Percentiles rank a stretch among this genome's conserved stretches.
Evolutionary conservation across 2,888 invertebrate genomes (phyloP).

Genomic region (Terebella lapidaria): DNA sequence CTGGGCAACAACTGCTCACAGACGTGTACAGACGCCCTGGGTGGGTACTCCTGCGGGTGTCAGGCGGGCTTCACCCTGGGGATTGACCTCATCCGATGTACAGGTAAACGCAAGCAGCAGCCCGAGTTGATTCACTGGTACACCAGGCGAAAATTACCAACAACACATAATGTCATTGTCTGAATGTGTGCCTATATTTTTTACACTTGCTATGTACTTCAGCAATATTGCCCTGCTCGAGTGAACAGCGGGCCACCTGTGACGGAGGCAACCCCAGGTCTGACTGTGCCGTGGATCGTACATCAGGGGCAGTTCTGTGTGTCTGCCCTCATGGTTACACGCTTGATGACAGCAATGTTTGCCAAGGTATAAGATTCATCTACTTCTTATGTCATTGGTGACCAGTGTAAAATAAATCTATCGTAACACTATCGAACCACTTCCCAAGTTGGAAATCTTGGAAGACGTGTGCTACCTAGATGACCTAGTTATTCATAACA

Average conservation of each 20-base stretch:
- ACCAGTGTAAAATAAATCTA: no score
- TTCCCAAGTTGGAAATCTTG: no score
- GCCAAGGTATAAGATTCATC: not conserved
- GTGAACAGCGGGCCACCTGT: not conserved
- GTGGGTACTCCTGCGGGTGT: not conserved
- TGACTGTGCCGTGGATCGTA: not conserved
- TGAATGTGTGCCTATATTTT: not conserved
- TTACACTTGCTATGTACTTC: not conserved
- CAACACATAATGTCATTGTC: not conserved
- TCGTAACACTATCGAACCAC: no score
- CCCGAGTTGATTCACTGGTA: no score
- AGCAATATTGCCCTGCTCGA: not conserved
- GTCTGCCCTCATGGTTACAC: not conserved
- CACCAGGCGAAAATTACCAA: no score
- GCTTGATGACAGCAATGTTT: not conserved
- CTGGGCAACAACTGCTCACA: not conserved
- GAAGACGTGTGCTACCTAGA: no score
- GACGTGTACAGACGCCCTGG: not conserved
- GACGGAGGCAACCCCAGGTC: not conserved
- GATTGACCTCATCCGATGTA: not conserved
- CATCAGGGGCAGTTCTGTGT: not conserved
- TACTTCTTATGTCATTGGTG: not conserved
- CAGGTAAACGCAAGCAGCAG: not conserved
- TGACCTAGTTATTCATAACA: no score
- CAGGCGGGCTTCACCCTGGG: not conserved